Conservation (phyloP, 2,113 vertebrate genomes). For the Stegastes partitus region DNA sequence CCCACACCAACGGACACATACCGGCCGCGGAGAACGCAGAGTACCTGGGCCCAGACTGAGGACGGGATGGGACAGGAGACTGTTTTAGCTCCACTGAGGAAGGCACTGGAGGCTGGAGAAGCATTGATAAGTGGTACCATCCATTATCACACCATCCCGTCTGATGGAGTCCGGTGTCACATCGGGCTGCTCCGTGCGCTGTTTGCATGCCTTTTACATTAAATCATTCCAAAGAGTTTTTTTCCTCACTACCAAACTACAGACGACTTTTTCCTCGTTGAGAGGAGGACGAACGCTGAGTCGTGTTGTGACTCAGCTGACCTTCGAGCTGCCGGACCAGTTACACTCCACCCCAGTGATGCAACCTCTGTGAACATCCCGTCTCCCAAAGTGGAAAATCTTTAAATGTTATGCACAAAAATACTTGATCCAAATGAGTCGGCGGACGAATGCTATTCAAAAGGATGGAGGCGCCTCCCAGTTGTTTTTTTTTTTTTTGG, state of each 20-base stretch:
- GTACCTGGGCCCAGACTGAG: constrained; percentile 88
- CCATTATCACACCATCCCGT: constrained; percentile 28
- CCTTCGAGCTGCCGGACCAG: constrained; percentile 20
- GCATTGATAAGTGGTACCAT: constrained; percentile 55
- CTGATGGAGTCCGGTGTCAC: constrained; percentile 40
- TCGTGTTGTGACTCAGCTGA: constrained; percentile 18
- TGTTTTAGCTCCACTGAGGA: constrained; percentile 43
- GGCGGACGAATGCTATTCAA: constrained; percentile 8
- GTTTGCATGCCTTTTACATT: constrained; percentile 46
- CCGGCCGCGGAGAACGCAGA: constrained; percentile 90
- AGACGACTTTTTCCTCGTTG: constrained; percentile 21
- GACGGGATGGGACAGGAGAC: constrained; percentile 34
- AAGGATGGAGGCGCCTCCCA: not conserved
- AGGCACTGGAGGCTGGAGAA: constrained; percentile 37
- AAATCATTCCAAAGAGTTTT: constrained; percentile 48
- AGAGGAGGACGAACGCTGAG: constrained; percentile 20
- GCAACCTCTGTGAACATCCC: constrained; percentile 2
- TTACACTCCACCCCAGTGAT: not conserved
- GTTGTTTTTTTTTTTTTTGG: constrained; percentile 11
- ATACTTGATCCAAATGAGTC: constrained; percentile 31
- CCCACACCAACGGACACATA: constrained; percentile 89
- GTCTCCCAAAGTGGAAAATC: not conserved
- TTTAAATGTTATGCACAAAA: constrained; percentile 19
- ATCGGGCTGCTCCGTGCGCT: constrained; percentile 32
- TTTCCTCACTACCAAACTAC: constrained; percentile 15